Evolutionary conservation across 2,888 invertebrate species (phyloP), one percentile per base, ranked within the genome.

Genomic region (Lobophora halterata): DNA sequence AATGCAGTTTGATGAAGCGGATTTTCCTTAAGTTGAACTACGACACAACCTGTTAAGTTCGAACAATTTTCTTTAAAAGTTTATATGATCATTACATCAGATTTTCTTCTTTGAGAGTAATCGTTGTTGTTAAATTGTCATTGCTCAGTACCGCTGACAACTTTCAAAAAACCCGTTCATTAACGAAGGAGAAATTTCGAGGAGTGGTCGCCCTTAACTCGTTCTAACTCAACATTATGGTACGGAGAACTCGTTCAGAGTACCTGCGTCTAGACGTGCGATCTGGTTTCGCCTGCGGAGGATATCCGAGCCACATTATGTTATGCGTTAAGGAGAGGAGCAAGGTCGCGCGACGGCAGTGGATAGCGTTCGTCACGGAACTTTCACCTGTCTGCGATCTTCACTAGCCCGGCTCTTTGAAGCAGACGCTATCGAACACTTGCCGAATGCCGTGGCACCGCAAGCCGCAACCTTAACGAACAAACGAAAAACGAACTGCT

Each of bases 281-380:
- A 29, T 23, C 38, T 32, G 41, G 44, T 44, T 48, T 20, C 20
- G 28, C 18, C 10, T 20, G 40, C 31, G 47, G 50, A 55, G 57
- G 57, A 55, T 52, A 58, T 49, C 49, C 38, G 47, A 49, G 44
- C 49, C 35, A 34, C 53, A 55, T 54, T 55, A 34, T 40, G 56
- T 58, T 63, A 57, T 58, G 55, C 52, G 39, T 54, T 54, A 50
- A 58, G 58, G 52, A 56, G 55, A 57, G 30, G 55, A 51, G 66
- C 80, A 81, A 81, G 82, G 81, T 76, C 79, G 70, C 67, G 61
- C 62, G 52, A 54, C 58, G 55, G 63, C 58, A 62, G 50, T 18
- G 39, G 42, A 29, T 51, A 16, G 13, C 9, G 35, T 49, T 37
- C 62, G 61, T 65, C 58, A 63, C 64, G 61, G 58, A 66, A 79